Evolutionary conservation across 2,888 invertebrate species (phyloP).

Genomic region (Aricia artaxerxes): DNA sequence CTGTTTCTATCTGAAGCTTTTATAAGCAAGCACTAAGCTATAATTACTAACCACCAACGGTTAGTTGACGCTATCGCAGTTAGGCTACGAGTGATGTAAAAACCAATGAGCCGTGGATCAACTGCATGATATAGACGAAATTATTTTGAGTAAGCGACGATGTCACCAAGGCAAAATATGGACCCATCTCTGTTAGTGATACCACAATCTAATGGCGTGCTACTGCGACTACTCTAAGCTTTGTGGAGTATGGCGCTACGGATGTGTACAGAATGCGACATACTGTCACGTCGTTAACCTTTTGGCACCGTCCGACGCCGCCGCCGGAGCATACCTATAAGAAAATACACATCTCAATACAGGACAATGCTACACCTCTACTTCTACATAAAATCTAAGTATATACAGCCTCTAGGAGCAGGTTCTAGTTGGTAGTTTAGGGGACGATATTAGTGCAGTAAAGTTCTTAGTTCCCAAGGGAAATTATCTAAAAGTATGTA

Average conservation of each 20-base stretch:
- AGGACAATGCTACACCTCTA: background rate
- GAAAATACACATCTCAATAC: slow-evolving; percentile 41
- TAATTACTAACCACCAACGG: too few relatives aligned
- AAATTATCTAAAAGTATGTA: background rate
- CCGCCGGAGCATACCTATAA: slow-evolving; percentile 57
- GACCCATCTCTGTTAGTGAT: background rate
- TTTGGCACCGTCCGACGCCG: slow-evolving; percentile 44
- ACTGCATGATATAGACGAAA: background rate
- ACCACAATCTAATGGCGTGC: background rate
- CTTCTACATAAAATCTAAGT: background rate
- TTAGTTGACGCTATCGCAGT: background rate
- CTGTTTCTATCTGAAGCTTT: background rate
- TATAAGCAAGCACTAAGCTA: background rate
- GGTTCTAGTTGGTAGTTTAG: background rate
- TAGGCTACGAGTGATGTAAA: background rate
- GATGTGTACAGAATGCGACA: slow-evolving; percentile 35
- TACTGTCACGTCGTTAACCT: slow-evolving; percentile 49
- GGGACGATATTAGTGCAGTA: background rate
- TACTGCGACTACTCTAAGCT: background rate
- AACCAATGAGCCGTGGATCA: background rate
- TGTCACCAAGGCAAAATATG: background rate
- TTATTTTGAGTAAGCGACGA: background rate
- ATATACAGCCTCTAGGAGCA: background rate
- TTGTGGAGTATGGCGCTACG: background rate
- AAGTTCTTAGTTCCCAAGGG: background rate